Conservation (phyloP, 2,797 vertebrate genomes). For the Fratercula arctica region DNA sequence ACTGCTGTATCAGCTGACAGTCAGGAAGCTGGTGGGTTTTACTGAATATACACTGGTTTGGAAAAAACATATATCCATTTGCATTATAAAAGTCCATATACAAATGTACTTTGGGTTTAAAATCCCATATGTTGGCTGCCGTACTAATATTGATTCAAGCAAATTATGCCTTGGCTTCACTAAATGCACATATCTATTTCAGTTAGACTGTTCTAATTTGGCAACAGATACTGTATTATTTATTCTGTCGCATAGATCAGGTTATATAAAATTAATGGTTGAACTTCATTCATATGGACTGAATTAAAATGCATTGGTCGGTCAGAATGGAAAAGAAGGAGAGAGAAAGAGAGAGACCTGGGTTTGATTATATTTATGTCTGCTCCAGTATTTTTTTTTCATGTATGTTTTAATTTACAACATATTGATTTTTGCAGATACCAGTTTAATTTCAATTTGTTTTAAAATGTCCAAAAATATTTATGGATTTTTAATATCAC, state of each 20-base stretch:
- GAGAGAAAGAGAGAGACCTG: constrained; percentile 47
- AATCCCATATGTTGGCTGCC: constrained; percentile 64
- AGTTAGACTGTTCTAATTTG: constrained; percentile 72
- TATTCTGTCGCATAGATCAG: constrained; percentile 69
- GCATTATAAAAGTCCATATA: constrained; percentile 63
- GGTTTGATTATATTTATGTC: constrained; percentile 71
- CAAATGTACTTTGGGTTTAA: constrained; percentile 71
- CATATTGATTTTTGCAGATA: constrained; percentile 48
- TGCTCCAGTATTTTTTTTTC: constrained; percentile 60
- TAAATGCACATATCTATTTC: constrained; percentile 75
- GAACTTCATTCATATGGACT: constrained; percentile 73
- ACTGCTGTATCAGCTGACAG: constrained; percentile 46
- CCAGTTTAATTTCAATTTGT: constrained; percentile 23
- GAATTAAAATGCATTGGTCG: constrained; percentile 68
- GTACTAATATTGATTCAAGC: constrained; percentile 67
- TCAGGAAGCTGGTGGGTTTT: constrained; percentile 54
- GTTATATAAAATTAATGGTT: constrained; percentile 78
- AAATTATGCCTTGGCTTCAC: constrained; percentile 72
- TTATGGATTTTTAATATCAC: constrained; percentile 9
- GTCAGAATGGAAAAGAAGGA: constrained; percentile 46
- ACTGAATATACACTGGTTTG: constrained; percentile 52
- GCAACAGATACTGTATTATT: constrained; percentile 63
- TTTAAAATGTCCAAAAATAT: constrained; percentile 44
- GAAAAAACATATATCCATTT: constrained; percentile 61
- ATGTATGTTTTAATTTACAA: constrained; percentile 58